Evolutionary conservation across 2,888 invertebrate genomes (phyloP), one percentile per base, ranked within the genome.

Genomic region (Amblyjoppa fuscipennis): DNA sequence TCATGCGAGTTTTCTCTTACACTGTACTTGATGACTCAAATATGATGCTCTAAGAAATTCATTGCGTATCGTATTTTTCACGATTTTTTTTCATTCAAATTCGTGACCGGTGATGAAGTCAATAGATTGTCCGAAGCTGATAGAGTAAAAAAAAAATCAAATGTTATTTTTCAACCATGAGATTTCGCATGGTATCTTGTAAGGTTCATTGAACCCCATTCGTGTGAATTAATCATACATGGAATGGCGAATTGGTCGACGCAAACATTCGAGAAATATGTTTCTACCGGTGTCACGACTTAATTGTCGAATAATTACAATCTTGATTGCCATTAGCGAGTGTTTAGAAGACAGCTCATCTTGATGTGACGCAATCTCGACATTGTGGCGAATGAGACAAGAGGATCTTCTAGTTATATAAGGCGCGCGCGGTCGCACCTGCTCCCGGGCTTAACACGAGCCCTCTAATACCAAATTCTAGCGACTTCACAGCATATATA

Each of bases 341-440:
- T 28, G 28, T 28, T 59, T 59, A 59, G 25, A 31, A 31, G 71
- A 53, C 31, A 56, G 51, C 53, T 53, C 31, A 34, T 71, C 53
- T 31, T n/a, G 71, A 71, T n/a, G 28, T 59, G 31, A 34, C 38
- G 28, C 20, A 31, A 45, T 4, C 38, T 16, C 25, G 69, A 78
- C 79, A 49, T 59, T 56, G 51, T 75, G 75, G 79, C 59, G n/a
- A 28, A 20, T 5, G 25, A 77, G 49, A 9, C 59, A 31, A 9
- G 31, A 66, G 34, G 68, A 64, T 77, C 69, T 59, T 31, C 59
- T 3, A 73, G 41, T 76, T 77, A 69, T 49, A 77, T 31, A 73
- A 81, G 16, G 28, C 59, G 25, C 59, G 11, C 59, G 45, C 51
- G 71, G 31, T 77, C 76, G 76, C 84, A 84, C 84, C 84, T 84